Conservation (phyloP, 2,888 invertebrate species). For the Chydorus sphaericus region DNA sequence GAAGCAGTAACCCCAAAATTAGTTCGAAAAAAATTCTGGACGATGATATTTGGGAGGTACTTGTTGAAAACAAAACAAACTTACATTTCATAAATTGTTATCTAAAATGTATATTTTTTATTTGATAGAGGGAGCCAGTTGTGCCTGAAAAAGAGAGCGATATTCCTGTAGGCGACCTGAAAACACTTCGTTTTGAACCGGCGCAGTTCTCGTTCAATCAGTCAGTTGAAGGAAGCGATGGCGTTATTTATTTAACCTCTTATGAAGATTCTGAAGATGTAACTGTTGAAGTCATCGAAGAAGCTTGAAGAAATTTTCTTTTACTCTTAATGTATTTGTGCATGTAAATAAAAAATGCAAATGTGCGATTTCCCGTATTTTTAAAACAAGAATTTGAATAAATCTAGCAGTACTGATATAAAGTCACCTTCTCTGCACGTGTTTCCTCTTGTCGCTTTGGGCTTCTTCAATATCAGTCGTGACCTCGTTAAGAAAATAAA, state of each 20-base stretch:
- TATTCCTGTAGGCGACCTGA: background rate
- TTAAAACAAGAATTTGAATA: too few species aligned
- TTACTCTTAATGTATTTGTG: too few species aligned
- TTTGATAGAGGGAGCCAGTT: background rate
- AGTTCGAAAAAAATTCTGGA: background rate
- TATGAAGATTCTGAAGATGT: background rate
- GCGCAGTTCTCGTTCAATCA: background rate
- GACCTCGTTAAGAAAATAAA: too few species aligned
- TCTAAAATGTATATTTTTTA: too few species aligned
- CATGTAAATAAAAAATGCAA: too few species aligned
- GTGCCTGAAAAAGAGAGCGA: background rate
- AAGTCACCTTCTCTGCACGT: too few species aligned
- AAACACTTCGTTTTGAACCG: background rate
- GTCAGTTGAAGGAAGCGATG: background rate
- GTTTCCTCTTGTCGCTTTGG: too few species aligned
- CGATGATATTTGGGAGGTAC: slow-evolving; percentile 2
- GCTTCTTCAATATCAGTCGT: too few species aligned
- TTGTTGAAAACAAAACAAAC: too few species aligned
- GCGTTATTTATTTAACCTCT: background rate
- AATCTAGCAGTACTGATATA: too few species aligned
- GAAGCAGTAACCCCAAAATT: background rate
- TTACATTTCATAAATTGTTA: too few species aligned
- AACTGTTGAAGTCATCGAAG: background rate
- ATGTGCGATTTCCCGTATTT: too few species aligned
- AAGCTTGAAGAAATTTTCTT: background rate